These are phyloP conservation scores for Saiga tatarica DNA, from an alignment of 2,113 vertebrate genomes.

Conservation along the genomic window DNA sequence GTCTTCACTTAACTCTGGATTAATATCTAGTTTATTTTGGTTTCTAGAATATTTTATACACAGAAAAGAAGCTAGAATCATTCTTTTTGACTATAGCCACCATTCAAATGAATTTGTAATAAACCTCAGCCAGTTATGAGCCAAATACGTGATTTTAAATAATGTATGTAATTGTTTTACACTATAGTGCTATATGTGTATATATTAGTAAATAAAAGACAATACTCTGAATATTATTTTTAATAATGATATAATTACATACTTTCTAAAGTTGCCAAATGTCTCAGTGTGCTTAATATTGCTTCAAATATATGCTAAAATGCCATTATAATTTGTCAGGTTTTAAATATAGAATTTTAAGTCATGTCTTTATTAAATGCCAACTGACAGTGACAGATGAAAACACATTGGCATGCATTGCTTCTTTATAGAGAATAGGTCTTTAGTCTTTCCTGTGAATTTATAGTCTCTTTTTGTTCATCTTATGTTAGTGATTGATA, in stretches of 20 bases:
- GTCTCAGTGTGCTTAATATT: slow-evolving; percentile 13
- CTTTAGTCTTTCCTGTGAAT: not conserved
- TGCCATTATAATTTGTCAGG: slow-evolving; percentile 10
- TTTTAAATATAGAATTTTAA: slow-evolving; percentile 41
- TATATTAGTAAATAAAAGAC: slow-evolving; percentile 40
- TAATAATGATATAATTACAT: not conserved
- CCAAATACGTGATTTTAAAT: slow-evolving; percentile 41
- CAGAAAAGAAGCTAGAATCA: not conserved
- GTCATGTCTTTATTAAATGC: not conserved
- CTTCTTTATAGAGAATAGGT: not conserved
- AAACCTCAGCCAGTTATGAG: not conserved
- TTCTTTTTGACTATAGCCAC: not conserved
- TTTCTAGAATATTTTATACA: slow-evolving; percentile 42
- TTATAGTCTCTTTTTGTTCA: not conserved
- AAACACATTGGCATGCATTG: not conserved
- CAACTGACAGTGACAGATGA: not conserved
- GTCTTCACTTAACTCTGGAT: slow-evolving; percentile 37
- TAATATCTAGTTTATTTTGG: slow-evolving; percentile 26
- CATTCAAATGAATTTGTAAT: slow-evolving; percentile 45
- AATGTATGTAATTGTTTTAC: slow-evolving; percentile 34
- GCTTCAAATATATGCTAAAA: not conserved
- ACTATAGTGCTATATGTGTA: not conserved
- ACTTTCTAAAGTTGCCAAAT: slow-evolving; percentile 30
- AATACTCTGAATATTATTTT: slow-evolving; percentile 44
- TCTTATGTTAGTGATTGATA: not conserved